Base-by-base conservation (phyloP, 2,113 vertebrate genomes). In the Microcebus jonahi region DNA sequence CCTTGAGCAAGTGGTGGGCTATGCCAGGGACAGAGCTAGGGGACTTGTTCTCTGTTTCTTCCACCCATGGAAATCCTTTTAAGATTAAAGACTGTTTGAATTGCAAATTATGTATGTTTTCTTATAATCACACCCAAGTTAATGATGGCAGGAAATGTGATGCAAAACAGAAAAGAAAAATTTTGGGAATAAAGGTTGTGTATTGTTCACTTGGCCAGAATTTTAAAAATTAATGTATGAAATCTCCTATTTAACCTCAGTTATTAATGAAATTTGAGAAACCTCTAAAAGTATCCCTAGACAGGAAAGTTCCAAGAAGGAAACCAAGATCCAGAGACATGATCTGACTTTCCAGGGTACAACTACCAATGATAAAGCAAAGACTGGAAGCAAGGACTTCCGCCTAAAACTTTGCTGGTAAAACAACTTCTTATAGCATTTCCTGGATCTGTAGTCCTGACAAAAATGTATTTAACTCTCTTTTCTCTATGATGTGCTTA, bases 11-110 rank as follows among this genome's bases (percentile, higher is more conserved):
- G 95, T 82, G 96, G 98, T 98, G 94, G n/a, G 63, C 97, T 97
- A 0, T 96, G 97, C 89, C 1, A 98, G 97, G 97, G 98, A 96
- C 95, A 95, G 95, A 96, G 97, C 90, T 93, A 97, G 96, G 96
- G 90, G 93, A 97, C 90, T 95, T 90, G 67, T 91, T 98, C 94
- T 81, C 80, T 48, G 45, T 98, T 98, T 97, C 97, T 98, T 98
- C 83, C 90, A 96, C 97, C 79, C 96, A 97, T 97, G 96, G 96
- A 98, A 97, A 97, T 97, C 93, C 96, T 98, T 98, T 98, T 97
- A 98, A 98, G 97, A 98, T 98, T 97, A 98, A 98, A 98, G 94
- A 85, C 45, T 80, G 94, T 98, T 98, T 97, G 97, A 98, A 98
- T 98, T 98, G 97, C 97, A 98, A 96, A 98, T 98, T 94, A 94